Evolutionary conservation across 2,797 vertebrate species (phyloP).

Genomic region (Enteromius paludinosus): DNA sequence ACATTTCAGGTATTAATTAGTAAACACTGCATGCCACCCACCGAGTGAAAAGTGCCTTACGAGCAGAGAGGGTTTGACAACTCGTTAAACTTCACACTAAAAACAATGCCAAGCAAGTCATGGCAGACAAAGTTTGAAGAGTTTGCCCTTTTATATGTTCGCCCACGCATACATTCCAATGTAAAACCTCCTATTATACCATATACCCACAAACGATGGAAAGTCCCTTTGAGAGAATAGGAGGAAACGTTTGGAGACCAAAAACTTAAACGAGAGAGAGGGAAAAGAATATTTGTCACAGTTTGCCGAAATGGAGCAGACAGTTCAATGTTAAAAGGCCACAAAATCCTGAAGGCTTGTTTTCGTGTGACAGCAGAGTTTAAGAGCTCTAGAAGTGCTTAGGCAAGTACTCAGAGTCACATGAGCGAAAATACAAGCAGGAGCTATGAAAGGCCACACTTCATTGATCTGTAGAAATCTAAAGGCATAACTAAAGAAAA

Average conservation of each 20-base stretch:
- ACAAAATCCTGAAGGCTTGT: not conserved
- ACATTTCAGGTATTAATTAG: constrained; percentile 67
- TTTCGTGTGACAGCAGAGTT: constrained; percentile 1
- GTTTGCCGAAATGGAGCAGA: not conserved
- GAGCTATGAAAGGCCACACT: not conserved
- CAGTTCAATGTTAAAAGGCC: constrained; percentile 3
- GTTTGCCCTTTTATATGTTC: constrained; percentile 19
- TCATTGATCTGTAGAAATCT: constrained; percentile 16
- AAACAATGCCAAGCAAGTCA: constrained; percentile 11
- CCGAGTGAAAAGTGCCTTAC: constrained; percentile 55
- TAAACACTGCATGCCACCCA: constrained; percentile 59
- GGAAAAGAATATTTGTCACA: constrained; percentile 5
- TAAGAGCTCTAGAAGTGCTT: not conserved
- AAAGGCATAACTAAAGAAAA: not conserved
- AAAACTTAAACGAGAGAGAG: not conserved
- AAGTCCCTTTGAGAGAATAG: constrained; percentile 52
- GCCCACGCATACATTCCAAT: constrained; percentile 35
- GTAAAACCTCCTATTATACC: constrained; percentile 30
- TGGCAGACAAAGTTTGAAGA: not conserved
- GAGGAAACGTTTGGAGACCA: constrained; percentile 42
- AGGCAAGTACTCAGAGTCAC: not conserved
- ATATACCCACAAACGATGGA: constrained; percentile 36
- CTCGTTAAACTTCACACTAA: constrained; percentile 23
- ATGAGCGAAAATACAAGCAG: constrained; percentile 7
- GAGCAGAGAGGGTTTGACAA: constrained; percentile 23